Evolutionary conservation across 2,113 vertebrate genomes (phyloP), one percentile per base, ranked within the genome.

Genomic region (Chaenogobius annularis): DNA sequence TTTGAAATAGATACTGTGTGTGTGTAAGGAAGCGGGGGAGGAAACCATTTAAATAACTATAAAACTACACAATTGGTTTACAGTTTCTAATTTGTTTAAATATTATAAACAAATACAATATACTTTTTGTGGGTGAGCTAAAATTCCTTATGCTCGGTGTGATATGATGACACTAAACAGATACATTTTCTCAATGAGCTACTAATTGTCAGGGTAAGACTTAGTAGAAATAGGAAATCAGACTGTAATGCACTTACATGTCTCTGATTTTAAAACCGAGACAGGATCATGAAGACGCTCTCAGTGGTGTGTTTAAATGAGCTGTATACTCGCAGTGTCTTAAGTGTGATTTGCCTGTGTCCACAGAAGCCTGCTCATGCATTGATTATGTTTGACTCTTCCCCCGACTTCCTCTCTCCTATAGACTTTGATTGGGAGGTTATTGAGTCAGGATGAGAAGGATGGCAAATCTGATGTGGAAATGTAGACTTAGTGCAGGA

Each of bases 401-500:
- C 61, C 61, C 61, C 61, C 31, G 72, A 71, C 75, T 58, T 77
- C 50, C 62, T 70, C 35, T 44, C 72, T 65, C 71, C 59, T 68
- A 19, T 69, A 69, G 78, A 63, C 50, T 77, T 77, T 79, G 66
- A 76, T 75, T 82, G 62, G 66, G 61, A 76, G 76, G 67, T 70
- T 78, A 72, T 48, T 78, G 77, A 48, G 72, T 68, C 74, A 72
- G 80, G 78, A 66, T 77, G 82, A 65, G 54, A 70, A 68, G 77
- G 94, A 89, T 93, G 79, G 80, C 86, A 91, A 92, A 92, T 88
- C 90, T 93, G 83, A 92, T 92, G 91, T 93, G 92, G 91, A 94
- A 93, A 94, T 92, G 90, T 93, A 93, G 91, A 90, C 90, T 93
- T 93, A 93, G 91, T 63, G 61, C 70, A 73, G 90, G 92, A 90